Conservation (phyloP, 1,140 invertebrate species). For the Chlorops oryzae region DNA sequence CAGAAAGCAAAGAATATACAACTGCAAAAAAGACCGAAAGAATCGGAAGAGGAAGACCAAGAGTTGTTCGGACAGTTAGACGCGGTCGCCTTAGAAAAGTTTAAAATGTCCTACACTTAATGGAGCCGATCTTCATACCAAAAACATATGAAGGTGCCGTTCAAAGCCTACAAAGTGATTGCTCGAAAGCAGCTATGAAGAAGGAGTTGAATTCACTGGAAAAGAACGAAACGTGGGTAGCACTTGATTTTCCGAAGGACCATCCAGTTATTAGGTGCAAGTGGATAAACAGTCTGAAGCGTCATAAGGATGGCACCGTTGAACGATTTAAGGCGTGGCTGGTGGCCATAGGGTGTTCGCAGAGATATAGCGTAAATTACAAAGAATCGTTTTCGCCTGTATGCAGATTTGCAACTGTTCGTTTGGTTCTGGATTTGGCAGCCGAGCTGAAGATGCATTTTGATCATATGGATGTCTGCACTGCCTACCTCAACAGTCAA, state of each 20-base stretch:
- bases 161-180: neutral
- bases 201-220: neutral
- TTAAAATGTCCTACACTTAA: too few species aligned
- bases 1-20: too few species aligned
- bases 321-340: constrained; percentile 40
- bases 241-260: constrained; percentile 9
- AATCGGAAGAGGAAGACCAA: too few species aligned
- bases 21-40: too few species aligned
- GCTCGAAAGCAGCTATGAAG: neutral
- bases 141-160: too few species aligned
- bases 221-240: constrained; percentile 18
- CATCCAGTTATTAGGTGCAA: constrained; percentile 12
- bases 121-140: too few species aligned
- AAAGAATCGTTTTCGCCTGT: constrained; percentile 41
- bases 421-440: constrained; percentile 25
- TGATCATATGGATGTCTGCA: constrained; percentile 10
- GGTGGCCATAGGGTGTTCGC: constrained; percentile 36
- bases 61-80: too few species aligned
- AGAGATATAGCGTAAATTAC: constrained; percentile 35
- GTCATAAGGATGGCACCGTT: constrained; percentile 14
- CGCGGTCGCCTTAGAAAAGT: too few species aligned
- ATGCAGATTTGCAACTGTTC: constrained; percentile 26
- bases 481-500: constrained; percentile 11
- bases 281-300: constrained; percentile 26
- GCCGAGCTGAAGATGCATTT: constrained; percentile 8